Conservation (phyloP, 2,113 vertebrate species). For the Aegithalos caudatus region DNA sequence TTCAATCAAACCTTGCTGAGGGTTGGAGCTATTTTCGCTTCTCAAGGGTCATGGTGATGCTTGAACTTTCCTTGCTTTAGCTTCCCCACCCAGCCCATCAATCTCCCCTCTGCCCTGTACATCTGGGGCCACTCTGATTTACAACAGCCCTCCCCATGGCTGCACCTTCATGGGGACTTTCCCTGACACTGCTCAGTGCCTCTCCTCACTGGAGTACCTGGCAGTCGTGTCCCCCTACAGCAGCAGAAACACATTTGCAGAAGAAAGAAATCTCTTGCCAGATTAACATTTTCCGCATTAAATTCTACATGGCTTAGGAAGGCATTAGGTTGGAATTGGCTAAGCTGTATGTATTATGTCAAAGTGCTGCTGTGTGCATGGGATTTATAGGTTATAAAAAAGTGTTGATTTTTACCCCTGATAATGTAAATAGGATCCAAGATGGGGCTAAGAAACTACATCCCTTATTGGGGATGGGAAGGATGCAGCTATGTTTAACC, state of each 20-base stretch:
- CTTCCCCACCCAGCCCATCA: conserved; percentile 49
- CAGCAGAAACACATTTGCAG: background rate
- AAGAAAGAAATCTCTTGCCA: background rate
- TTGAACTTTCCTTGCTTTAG: conserved; percentile 49
- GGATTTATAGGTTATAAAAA: background rate
- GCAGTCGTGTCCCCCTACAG: background rate
- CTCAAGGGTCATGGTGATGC: background rate
- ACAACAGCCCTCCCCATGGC: background rate
- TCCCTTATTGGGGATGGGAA: background rate
- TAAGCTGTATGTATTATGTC: background rate
- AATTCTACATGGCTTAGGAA: background rate
- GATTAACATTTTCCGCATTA: background rate
- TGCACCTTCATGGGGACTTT: background rate
- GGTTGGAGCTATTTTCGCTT: background rate
- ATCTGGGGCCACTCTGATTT: background rate
- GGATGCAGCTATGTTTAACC: background rate
- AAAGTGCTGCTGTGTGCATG: background rate
- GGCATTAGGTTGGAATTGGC: background rate
- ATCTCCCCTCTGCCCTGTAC: background rate
- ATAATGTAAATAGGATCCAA: background rate
- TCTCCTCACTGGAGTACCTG: background rate
- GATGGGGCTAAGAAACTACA: background rate
- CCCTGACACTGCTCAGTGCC: background rate
- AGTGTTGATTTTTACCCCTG: background rate
- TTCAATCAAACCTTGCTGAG: conserved; percentile 34